Percentiles rank a stretch among this genome's conserved stretches.
Conservation (phyloP, 2,113 vertebrate species). For the Myiagra hebetior region DNA sequence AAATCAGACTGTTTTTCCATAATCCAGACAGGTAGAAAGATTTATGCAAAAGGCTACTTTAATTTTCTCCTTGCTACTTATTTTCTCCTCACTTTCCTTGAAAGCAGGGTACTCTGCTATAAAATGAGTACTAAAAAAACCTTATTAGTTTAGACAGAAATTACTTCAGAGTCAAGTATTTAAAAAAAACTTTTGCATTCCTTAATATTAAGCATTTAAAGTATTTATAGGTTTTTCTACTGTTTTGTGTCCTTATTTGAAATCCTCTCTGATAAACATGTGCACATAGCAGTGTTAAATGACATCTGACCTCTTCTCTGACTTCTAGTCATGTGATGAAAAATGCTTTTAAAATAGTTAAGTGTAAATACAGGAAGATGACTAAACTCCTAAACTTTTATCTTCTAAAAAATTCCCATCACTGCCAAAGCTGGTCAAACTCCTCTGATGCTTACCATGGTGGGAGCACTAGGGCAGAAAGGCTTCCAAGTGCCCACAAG, state of each 20-base stretch:
- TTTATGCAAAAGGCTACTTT: background rate
- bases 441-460: background rate
- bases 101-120: background rate
- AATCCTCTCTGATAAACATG: slow-evolving; percentile 29
- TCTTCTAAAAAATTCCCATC: slow-evolving; percentile 29
- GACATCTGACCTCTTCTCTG: slow-evolving; percentile 42
- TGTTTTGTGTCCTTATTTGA: slow-evolving; percentile 8
- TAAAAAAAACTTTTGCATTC: slow-evolving; percentile 11
- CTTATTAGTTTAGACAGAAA: background rate
- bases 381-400: slow-evolving; percentile 50
- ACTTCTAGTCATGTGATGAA: slow-evolving; percentile 18
- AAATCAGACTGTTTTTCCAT: background rate
- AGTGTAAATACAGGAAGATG: slow-evolving; percentile 58
- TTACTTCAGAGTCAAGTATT: background rate
- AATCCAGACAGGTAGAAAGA: background rate
- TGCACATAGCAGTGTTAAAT: background rate
- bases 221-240: slow-evolving; percentile 19
- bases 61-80: background rate
- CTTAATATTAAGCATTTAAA: background rate
- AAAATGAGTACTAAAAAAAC: background rate
- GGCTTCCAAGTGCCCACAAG: background rate
- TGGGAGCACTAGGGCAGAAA: background rate
- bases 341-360: slow-evolving; percentile 48
- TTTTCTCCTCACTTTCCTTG: background rate
- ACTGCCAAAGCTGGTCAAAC: background rate